Percentiles rank a stretch among this genome's conserved stretches.
These are phyloP conservation scores for Calonectris borealis DNA, from an alignment of 2,113 vertebrate species.

Conservation along the genomic window DNA sequence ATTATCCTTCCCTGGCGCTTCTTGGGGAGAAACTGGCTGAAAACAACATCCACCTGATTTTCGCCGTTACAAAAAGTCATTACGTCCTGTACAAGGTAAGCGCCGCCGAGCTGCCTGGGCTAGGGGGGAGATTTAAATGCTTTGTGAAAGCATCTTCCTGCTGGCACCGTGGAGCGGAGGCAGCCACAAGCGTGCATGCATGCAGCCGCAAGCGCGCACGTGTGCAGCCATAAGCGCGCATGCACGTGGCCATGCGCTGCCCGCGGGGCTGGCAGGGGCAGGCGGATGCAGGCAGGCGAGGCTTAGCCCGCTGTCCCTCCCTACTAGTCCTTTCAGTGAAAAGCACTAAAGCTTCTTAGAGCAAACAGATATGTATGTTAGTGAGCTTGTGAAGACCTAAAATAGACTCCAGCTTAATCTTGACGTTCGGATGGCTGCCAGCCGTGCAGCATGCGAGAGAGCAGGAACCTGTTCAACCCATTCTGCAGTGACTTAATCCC, in stretches of 20 bases:
- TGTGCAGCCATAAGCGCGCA: neutral
- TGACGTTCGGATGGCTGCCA: constrained; percentile 15
- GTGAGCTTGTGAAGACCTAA: constrained; percentile 8
- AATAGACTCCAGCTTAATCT: constrained; percentile 48
- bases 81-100: constrained; percentile 94
- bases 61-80: constrained; percentile 91
- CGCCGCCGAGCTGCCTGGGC: fast-evolving
- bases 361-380: neutral
- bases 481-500: constrained; percentile 56
- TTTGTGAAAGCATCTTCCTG: neutral
- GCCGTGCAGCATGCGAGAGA: neutral
- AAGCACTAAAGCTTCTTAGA: constrained; percentile 45
- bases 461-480: constrained; percentile 40
- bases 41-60: constrained; percentile 97
- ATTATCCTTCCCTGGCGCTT: constrained; percentile 94
- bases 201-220: neutral
- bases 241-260: neutral
- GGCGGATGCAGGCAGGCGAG: neutral
- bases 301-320: neutral
- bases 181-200: neutral
- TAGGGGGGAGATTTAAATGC: neutral
- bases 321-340: neutral
- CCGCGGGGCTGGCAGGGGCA: neutral
- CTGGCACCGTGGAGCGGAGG: neutral
- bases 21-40: constrained; percentile 95